Percentiles rank a stretch among this genome's conserved stretches.
Evolutionary conservation across 2,888 invertebrate species (phyloP).

Genomic region (Phaonia tiefii): DNA sequence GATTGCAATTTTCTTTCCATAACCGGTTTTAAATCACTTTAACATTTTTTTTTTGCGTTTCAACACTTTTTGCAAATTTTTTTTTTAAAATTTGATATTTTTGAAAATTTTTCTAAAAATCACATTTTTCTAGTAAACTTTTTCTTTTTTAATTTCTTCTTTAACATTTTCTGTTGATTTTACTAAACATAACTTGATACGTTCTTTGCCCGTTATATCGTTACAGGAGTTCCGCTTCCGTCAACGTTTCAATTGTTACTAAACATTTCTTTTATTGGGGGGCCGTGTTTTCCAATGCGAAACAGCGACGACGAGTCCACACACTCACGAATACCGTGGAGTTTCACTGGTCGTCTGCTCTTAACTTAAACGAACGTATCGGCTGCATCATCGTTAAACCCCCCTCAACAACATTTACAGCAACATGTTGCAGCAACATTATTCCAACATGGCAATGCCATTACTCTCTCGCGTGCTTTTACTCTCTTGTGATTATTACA

Average conservation of each 20-base stretch:
- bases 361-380: constrained; percentile 49
- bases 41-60: constrained; percentile 15
- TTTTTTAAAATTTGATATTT: constrained; percentile 25
- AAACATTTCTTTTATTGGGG: constrained; percentile 62
- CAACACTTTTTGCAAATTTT: constrained; percentile 3
- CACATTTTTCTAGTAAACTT: constrained; percentile 11
- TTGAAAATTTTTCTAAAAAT: constrained; percentile 24
- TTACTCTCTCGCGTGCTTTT: neutral
- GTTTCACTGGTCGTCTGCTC: constrained; percentile 31
- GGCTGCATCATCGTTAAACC: neutral
- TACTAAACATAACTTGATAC: constrained; percentile 30
- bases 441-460: constrained; percentile 56
- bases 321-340: constrained; percentile 30
- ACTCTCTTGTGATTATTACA: neutral
- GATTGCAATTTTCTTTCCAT: constrained; percentile 5
- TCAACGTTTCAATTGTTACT: constrained; percentile 71
- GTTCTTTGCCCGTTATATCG: constrained; percentile 49
- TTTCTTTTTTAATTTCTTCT: constrained; percentile 20
- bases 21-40: constrained; percentile 25
- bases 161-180: neutral
- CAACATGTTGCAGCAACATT: constrained; percentile 55
- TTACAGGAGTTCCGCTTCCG: constrained; percentile 68
- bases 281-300: constrained; percentile 43
- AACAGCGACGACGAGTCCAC: neutral
- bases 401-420: constrained; percentile 3